Percentiles rank a stretch among this genome's conserved stretches.
Conservation (phyloP, 2,113 vertebrate genomes). For the Regulus satrapa region DNA sequence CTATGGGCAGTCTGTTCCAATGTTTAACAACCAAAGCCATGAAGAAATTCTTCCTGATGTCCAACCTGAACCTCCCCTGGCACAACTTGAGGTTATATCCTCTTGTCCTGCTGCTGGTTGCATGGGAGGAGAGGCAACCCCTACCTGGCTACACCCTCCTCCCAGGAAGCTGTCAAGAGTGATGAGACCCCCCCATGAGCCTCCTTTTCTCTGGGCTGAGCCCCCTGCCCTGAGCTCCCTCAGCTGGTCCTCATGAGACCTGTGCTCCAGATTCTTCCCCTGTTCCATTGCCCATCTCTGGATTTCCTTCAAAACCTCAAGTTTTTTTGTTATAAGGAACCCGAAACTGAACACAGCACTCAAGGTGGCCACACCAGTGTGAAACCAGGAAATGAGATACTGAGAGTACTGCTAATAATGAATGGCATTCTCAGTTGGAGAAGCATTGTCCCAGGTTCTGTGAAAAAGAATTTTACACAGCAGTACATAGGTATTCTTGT, state of each 20-base stretch:
- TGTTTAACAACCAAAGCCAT: neutral
- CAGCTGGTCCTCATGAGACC: neutral
- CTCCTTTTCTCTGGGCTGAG: neutral
- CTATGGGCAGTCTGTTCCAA: neutral
- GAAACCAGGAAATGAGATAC: neutral
- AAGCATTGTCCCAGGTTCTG: neutral
- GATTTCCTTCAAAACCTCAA: neutral
- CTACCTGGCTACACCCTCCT: neutral
- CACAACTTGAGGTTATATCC: neutral
- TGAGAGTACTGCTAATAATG: neutral
- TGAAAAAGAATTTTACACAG: neutral
- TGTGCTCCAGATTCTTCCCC: neutral
- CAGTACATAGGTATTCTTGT: neutral
- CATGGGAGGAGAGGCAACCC: neutral
- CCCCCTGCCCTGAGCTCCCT: too few relatives aligned
- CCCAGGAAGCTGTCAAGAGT: neutral
- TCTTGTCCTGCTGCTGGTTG: neutral
- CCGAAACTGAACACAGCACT: neutral
- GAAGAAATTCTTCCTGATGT: neutral
- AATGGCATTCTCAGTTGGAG: neutral
- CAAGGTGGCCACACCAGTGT: neutral
- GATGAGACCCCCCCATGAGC: neutral
- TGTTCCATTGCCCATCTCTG: neutral
- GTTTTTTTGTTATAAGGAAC: neutral
- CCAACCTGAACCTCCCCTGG: neutral